A percentile compares a stretch with the other conserved stretches of the same genome.
Conservation (phyloP, 2,113 vertebrate genomes). For the Benitochromis conjunctus region DNA sequence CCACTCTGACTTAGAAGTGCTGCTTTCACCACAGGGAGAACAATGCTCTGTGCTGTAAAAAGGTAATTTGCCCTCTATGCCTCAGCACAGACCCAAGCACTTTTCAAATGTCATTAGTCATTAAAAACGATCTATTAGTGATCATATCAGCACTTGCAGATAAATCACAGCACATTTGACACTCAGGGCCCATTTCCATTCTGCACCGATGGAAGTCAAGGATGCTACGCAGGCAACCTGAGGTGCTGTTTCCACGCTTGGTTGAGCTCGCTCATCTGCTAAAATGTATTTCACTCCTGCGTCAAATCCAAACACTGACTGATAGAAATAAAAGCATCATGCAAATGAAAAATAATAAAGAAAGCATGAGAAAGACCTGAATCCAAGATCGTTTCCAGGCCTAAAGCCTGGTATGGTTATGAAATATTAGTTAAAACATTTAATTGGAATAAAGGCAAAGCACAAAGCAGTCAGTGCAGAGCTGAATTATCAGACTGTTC, state of each 20-base stretch:
- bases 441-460: neutral
- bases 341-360: neutral
- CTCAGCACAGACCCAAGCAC: constrained; percentile 26
- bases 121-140: constrained; percentile 44
- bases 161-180: constrained; percentile 47
- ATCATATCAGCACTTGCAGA: constrained; percentile 35
- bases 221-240: neutral
- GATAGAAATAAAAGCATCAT: neutral
- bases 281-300: neutral
- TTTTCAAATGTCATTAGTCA: constrained; percentile 59
- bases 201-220: constrained; percentile 24
- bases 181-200: constrained; percentile 28
- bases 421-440: neutral
- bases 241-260: constrained; percentile 11
- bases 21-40: constrained; percentile 36
- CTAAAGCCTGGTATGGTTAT: neutral
- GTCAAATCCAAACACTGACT: neutral
- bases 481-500: neutral
- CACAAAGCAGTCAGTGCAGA: neutral
- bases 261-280: constrained; percentile 11
- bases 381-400: neutral
- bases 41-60: neutral
- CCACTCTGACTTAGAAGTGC: constrained; percentile 1
- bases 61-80: constrained; percentile 28
- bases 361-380: neutral